phyloP scores from a whole-genome alignment of 2,113 vertebrate species.

The Ictidomys tridecemlineatus region DNA sequence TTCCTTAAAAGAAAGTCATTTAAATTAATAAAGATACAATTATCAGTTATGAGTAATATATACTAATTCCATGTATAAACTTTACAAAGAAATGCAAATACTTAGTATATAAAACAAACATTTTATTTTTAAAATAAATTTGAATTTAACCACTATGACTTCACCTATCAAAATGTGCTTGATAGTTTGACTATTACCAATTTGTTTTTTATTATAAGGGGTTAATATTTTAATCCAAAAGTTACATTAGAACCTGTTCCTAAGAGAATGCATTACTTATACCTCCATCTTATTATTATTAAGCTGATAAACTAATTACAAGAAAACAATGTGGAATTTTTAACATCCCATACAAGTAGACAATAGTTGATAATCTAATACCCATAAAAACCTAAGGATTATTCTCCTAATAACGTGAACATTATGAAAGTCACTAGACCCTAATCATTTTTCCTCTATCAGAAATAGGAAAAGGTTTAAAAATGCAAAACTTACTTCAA shows the following conservation, averaged over 20 bases:
- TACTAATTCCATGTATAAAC: not conserved
- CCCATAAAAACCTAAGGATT: not conserved
- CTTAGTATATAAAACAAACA: not conserved
- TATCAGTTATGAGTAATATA: not conserved
- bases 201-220: not conserved
- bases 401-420: constrained; percentile 14
- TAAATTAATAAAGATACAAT: constrained; percentile 32
- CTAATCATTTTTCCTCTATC: constrained; percentile 48
- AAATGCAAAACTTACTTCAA: constrained; percentile 56
- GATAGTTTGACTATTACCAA: not conserved
- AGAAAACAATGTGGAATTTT: not conserved
- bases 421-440: constrained; percentile 41
- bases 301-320: not conserved
- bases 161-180: not conserved
- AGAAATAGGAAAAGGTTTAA: constrained; percentile 37
- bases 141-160: not conserved
- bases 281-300: not conserved
- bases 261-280: not conserved
- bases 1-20: constrained; percentile 44
- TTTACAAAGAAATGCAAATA: not conserved
- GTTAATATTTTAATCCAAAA: constrained; percentile 22
- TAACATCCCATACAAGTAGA: not conserved
- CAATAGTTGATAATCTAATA: not conserved
- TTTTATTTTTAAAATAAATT: constrained; percentile 15
- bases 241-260: not conserved